These are phyloP conservation scores for Corythornis madagascariensis DNA, from an alignment of 2,113 vertebrate genomes.

Conservation along the genomic window DNA sequence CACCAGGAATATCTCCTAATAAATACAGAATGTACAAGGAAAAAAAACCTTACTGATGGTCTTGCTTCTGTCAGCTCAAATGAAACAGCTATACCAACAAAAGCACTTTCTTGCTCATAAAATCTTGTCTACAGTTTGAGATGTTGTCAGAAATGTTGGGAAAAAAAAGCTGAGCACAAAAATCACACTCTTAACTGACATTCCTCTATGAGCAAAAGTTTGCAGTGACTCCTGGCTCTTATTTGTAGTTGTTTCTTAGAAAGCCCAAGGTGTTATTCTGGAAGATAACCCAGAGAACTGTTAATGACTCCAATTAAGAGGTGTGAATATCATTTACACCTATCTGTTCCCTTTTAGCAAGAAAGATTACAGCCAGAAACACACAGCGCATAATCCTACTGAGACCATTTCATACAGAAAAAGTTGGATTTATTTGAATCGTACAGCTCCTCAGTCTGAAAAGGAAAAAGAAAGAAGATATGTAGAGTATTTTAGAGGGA, in stretches of 20 bases:
- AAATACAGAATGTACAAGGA: background rate
- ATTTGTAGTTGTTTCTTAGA: slow-evolving; percentile 1
- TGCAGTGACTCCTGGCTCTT: background rate
- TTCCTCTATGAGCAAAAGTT: background rate
- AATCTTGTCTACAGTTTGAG: background rate
- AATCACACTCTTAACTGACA: background rate
- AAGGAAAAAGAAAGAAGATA: background rate
- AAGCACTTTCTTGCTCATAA: background rate
- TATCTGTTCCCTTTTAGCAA: slow-evolving; percentile 56
- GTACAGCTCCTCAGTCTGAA: background rate
- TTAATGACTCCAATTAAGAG: slow-evolving; percentile 66
- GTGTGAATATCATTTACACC: slow-evolving; percentile 64
- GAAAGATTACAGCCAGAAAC: slow-evolving; percentile 53
- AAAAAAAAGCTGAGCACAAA: background rate
- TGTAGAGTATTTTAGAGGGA: slow-evolving; percentile 36
- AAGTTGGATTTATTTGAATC: slow-evolving; percentile 47
- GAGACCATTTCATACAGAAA: slow-evolving; percentile 57
- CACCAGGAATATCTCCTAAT: background rate
- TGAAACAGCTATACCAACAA: background rate
- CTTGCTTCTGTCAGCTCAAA: background rate
- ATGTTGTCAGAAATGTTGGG: background rate
- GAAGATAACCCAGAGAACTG: slow-evolving; percentile 57
- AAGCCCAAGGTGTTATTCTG: slow-evolving; percentile 12
- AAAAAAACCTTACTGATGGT: rapidly evolving
- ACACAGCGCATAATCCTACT: slow-evolving; percentile 20